Percentiles rank a stretch among this genome's conserved stretches.
Evolutionary conservation across 1,140 invertebrate species (phyloP).

Genomic region (Rhopalosiphum padi): DNA sequence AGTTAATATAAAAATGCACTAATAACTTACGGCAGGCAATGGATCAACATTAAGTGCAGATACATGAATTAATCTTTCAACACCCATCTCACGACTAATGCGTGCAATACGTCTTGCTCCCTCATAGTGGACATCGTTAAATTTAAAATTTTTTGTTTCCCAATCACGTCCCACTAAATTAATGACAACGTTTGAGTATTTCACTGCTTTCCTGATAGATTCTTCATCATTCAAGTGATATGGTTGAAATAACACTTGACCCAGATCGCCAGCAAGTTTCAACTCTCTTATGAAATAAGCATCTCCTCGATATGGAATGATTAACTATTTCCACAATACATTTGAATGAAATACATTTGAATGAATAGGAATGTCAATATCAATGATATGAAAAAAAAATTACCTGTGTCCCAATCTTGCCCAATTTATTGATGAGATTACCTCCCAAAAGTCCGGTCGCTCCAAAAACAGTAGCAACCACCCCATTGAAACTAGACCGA

Average conservation of each 20-base stretch:
- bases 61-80: slow-evolving; percentile 85
- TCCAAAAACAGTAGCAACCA: slow-evolving; percentile 97
- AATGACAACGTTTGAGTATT: slow-evolving; percentile 97
- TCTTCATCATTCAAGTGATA: slow-evolving; percentile 88
- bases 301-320: slow-evolving; percentile 92
- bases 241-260: slow-evolving; percentile 91
- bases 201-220: slow-evolving; percentile 84
- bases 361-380: slow-evolving; percentile 60
- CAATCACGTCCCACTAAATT: slow-evolving; percentile 92
- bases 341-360: slow-evolving; percentile 62
- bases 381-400: not conserved
- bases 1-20: not conserved
- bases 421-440: slow-evolving; percentile 86
- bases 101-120: slow-evolving; percentile 78
- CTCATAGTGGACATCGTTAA: slow-evolving; percentile 80
- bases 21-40: slow-evolving; percentile 49
- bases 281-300: slow-evolving; percentile 77
- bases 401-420: slow-evolving; percentile 86
- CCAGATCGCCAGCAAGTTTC: slow-evolving; percentile 91
- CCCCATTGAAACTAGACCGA: slow-evolving; percentile 93
- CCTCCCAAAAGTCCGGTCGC: slow-evolving; percentile 86
- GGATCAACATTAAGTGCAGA: slow-evolving; percentile 76
- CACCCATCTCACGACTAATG: slow-evolving; percentile 76
- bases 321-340: slow-evolving; percentile 69
- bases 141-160: slow-evolving; percentile 90